Conservation (phyloP, 2,888 invertebrate species). For the Globia sparganii region DNA sequence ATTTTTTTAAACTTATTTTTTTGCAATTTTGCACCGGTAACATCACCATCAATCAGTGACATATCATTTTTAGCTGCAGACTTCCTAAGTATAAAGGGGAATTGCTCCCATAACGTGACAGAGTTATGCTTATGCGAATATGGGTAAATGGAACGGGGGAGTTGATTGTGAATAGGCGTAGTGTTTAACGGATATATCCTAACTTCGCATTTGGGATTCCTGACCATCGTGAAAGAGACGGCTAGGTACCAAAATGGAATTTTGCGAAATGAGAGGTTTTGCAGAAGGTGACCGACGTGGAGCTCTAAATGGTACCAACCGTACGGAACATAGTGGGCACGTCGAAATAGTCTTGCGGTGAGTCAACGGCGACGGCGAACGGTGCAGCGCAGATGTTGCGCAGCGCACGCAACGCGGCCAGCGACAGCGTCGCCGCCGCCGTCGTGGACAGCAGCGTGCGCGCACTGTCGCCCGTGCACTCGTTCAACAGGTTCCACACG, state of each 20-base stretch:
- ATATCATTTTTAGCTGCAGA: neutral
- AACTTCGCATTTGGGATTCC: constrained; percentile 2
- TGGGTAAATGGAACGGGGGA: constrained; percentile 58
- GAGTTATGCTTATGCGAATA: constrained; percentile 42
- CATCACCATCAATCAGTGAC: neutral
- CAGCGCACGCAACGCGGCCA: constrained; percentile 93
- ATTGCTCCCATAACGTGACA: constrained; percentile 14
- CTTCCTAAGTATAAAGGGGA: constrained; percentile 17
- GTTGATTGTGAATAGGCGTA: constrained; percentile 40
- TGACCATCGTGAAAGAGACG: too few species aligned
- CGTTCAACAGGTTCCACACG: constrained; percentile 94
- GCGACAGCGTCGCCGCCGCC: constrained; percentile 92
- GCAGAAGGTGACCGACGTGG: neutral
- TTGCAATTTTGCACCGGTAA: neutral
- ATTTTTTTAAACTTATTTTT: too few species aligned
- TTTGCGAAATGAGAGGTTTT: neutral
- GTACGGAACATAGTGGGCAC: constrained; percentile 96
- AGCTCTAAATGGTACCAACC: constrained; percentile 90
- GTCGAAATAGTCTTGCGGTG: constrained; percentile 94
- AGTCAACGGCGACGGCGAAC: constrained; percentile 94
- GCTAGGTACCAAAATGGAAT: neutral
- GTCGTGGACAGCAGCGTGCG: constrained; percentile 92
- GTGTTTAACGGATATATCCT: constrained; percentile 26
- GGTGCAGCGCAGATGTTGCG: constrained; percentile 96
- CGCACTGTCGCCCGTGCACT: constrained; percentile 91